These are phyloP conservation scores for Limnephilus lunatus DNA, from an alignment of 2,888 invertebrate genomes.

Conservation along the genomic window DNA sequence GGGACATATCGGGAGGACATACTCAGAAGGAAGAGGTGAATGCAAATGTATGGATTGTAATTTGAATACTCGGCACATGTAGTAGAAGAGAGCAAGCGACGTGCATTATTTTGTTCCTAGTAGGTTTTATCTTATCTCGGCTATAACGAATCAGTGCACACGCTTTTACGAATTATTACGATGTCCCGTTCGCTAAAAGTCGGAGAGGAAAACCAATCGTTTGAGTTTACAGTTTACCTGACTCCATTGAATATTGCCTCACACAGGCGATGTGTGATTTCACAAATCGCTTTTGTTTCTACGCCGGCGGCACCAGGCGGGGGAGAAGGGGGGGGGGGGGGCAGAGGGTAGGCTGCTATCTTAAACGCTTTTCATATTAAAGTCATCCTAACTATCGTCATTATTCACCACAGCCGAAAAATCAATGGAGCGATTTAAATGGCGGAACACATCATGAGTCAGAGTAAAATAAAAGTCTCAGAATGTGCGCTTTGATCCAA, in stretches of 20 bases:
- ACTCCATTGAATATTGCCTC: slow-evolving; percentile 60
- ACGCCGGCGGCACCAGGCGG: slow-evolving; percentile 45
- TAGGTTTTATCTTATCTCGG: slow-evolving; percentile 73
- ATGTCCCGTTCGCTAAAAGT: slow-evolving; percentile 58
- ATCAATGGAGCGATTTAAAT: slow-evolving; percentile 62
- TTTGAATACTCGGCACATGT: slow-evolving; percentile 53
- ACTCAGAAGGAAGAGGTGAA: not conserved
- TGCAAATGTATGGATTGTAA: slow-evolving; percentile 42
- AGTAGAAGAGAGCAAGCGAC: slow-evolving; percentile 38
- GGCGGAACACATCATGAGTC: slow-evolving; percentile 42
- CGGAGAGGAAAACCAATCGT: slow-evolving; percentile 65
- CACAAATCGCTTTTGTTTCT: slow-evolving; percentile 51
- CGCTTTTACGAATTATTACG: slow-evolving; percentile 67
- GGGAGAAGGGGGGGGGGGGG: too few relatives aligned
- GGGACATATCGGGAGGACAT: not conserved
- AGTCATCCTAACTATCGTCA: slow-evolving; percentile 52
- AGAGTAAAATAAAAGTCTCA: not conserved
- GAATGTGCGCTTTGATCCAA: not conserved
- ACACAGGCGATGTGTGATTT: slow-evolving; percentile 44
- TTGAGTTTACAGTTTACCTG: slow-evolving; percentile 59
- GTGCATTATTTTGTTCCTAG: slow-evolving; percentile 58
- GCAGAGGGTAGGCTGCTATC: slow-evolving; percentile 49
- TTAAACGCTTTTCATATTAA: slow-evolving; percentile 66
- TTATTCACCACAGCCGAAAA: slow-evolving; percentile 62
- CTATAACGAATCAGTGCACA: slow-evolving; percentile 75